Conservation (phyloP, 2,797 vertebrate genomes). For the Uromys caudimaculatus region DNA sequence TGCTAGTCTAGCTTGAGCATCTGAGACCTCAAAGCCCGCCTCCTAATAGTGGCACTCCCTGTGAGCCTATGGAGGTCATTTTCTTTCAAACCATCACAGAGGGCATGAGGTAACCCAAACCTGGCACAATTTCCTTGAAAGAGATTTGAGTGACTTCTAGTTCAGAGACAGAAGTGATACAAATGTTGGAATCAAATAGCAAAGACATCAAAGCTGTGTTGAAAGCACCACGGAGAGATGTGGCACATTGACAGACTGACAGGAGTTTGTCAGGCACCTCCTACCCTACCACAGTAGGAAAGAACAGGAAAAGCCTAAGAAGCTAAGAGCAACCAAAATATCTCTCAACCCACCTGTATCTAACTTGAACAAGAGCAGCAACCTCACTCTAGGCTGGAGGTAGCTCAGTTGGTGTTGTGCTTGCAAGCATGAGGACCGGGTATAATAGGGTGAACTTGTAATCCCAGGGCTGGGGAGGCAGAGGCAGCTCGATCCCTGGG, state of each 20-base stretch:
- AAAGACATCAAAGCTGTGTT: not conserved
- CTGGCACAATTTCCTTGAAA: not conserved
- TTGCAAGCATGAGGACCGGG: not conserved
- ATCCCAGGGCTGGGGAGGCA: not conserved
- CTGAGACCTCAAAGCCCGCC: not conserved
- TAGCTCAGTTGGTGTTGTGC: not conserved
- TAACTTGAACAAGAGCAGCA: not conserved
- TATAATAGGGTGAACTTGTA: not conserved
- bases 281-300: not conserved
- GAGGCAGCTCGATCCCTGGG: not conserved
- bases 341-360: not conserved
- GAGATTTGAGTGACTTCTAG: not conserved
- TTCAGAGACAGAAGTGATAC: not conserved
- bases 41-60: not conserved
- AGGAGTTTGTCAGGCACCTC: not conserved
- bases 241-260: not conserved
- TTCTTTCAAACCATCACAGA: not conserved
- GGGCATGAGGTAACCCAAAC: not conserved
- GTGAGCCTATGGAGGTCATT: not conserved
- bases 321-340: not conserved
- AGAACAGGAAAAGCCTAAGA: not conserved
- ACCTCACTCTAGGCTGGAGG: not conserved
- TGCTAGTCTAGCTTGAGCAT: not conserved
- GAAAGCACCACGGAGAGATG: not conserved
- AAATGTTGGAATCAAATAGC: not conserved